Evolutionary conservation across 2,888 invertebrate species (phyloP), one percentile per base, ranked within the genome.

Genomic region (Oligia fasciuncula): DNA sequence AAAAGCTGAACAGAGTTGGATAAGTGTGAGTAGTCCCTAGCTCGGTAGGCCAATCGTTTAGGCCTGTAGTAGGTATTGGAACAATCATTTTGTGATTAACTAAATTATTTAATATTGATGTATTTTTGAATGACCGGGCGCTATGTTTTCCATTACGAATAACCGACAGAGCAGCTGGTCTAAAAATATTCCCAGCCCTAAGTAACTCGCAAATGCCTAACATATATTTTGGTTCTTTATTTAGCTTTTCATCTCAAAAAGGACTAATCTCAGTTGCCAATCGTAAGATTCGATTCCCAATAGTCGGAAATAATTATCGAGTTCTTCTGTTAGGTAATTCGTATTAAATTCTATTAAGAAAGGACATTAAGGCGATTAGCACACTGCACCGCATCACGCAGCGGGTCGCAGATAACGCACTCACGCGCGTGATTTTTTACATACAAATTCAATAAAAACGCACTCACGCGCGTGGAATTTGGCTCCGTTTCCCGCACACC

Each of bases 41-140:
- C 40, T 40, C 40, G 0, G 13, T n/a, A 29, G 14, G 1, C 8
- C 4, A 67, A 54, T 72, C 54, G 13, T 40, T 60, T 35, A n/a
- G 23, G 2, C n/a, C 11, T 17, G 11, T 17, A 49, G 11, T 4
- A 49, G 1, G 5, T 57, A 43, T 72, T 51, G 9, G 14, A 43
- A 60, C 14, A 46, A 46, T 46, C 13, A 46, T 67, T 65, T 66
- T 70, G 70, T 60, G 13, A 62, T 67, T 17, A 76, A 11, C 29
- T 76, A 8, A 29, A 29, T 29, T 66, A 19, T 70, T 67, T 49
- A 4, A 43, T 60, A 60, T 60, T 17, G 29, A 66, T 57, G 23
- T 65, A 13, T 43, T 49, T 63, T 43, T 49, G 23, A 54, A 74
- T 17, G 2, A 19, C 4, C 1, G 6, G 19, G 0, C 0, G 14